Percentiles rank a stretch among this genome's conserved stretches.
Conservation (phyloP, 2,888 invertebrate genomes). For the Cotesia congregata region DNA sequence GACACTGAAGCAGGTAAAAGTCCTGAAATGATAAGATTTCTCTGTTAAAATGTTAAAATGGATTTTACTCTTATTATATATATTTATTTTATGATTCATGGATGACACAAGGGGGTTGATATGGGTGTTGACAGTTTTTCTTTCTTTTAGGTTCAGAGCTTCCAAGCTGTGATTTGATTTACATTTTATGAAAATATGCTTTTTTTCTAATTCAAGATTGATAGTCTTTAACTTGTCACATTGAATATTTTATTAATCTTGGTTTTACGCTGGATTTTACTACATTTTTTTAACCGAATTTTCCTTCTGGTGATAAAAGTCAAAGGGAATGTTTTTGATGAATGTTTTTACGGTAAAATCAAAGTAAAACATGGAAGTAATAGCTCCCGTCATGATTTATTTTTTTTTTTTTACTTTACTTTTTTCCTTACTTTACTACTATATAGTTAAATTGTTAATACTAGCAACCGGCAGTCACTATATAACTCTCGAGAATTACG, state of each 20-base stretch:
- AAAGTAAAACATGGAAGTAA: not conserved
- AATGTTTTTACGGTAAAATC: not conserved
- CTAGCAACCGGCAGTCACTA: too few species aligned
- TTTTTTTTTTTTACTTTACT: not conserved
- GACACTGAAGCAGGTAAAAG: slow-evolving; percentile 17
- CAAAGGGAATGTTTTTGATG: not conserved
- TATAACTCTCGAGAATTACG: too few species aligned
- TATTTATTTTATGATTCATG: not conserved
- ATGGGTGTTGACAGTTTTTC: not conserved
- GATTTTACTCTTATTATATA: not conserved
- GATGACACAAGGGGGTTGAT: not conserved
- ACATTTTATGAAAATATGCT: not conserved
- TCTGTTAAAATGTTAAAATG: not conserved
- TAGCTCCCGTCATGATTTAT: not conserved
- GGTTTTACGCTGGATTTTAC: not conserved
- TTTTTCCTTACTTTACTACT: not conserved
- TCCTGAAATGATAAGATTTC: slow-evolving; percentile 32
- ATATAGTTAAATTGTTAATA: too few species aligned
- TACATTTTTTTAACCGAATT: not conserved
- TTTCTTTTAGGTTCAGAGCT: not conserved
- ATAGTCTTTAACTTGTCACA: not conserved
- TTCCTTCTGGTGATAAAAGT: not conserved
- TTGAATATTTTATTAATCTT: not conserved
- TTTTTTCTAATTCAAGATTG: not conserved
- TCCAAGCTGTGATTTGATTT: not conserved